Conservation (phyloP, 2,888 invertebrate species). For the Itoplectis maculator region DNA sequence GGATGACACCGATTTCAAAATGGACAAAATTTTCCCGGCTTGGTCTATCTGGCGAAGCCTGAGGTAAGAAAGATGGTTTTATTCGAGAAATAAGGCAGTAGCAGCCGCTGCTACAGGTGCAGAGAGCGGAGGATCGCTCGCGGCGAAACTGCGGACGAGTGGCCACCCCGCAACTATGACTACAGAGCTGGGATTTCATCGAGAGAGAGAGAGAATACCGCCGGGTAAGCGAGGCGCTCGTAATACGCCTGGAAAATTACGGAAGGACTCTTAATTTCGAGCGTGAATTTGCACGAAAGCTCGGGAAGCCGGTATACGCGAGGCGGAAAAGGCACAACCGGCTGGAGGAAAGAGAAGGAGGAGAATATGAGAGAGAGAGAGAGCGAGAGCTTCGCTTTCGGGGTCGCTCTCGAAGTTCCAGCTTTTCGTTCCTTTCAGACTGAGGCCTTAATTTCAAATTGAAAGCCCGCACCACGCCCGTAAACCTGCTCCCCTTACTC, state of each 20-base stretch:
- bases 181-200: conserved; percentile 59
- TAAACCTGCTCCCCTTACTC: conserved; percentile 58
- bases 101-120: not conserved
- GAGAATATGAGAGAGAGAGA: not conserved
- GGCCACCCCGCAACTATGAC: conserved; percentile 55
- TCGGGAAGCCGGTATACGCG: conserved; percentile 46
- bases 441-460: conserved; percentile 60
- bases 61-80: not conserved
- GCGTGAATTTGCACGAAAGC: conserved; percentile 65
- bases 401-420: conserved; percentile 17
- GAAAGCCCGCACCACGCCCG: conserved; percentile 51
- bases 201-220: conserved; percentile 61
- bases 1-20: not conserved
- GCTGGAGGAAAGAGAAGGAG: not conserved
- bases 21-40: not conserved
- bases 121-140: conserved; percentile 32
- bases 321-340: conserved; percentile 37
- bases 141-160: conserved; percentile 32
- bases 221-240: conserved; percentile 57
- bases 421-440: conserved; percentile 46
- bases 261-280: conserved; percentile 66
- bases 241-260: conserved; percentile 70
- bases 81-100: conserved; percentile 6
- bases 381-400: conserved; percentile 28
- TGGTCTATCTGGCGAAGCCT: not conserved